Conservation (phyloP, 2,797 vertebrate genomes). For the Acipenser oxyrinchus region DNA sequence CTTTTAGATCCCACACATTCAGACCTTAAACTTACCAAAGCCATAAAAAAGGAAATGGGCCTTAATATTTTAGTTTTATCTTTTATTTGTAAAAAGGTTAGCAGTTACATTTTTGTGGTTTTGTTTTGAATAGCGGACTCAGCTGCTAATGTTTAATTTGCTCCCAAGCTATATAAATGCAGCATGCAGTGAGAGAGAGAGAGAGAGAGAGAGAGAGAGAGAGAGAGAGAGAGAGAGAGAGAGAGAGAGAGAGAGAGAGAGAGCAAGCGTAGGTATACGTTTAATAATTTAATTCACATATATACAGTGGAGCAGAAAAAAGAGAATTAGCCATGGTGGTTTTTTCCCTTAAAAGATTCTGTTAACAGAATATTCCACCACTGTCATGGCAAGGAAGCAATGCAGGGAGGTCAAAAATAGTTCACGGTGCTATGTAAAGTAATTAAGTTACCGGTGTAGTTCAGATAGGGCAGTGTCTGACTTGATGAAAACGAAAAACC, state of each 20-base stretch:
- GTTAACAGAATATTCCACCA: constrained; percentile 52
- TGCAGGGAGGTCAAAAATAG: constrained; percentile 49
- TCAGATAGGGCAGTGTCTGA: background rate
- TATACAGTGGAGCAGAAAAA: no score
- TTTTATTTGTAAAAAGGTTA: constrained; percentile 4
- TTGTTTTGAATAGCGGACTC: background rate
- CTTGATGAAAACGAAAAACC: background rate
- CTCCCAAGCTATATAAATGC: background rate
- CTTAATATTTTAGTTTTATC: constrained; percentile 5
- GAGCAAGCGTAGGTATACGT: constrained; percentile 32
- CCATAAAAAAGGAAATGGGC: background rate
- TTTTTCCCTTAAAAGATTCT: constrained; percentile 43
- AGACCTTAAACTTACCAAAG: no score
- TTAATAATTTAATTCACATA: constrained; percentile 45
- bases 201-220: constrained; percentile 11
- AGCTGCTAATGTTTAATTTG: constrained; percentile 9
- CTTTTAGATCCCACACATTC: no score
- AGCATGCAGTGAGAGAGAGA: constrained; percentile 12
- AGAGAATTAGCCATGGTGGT: constrained; percentile 10
- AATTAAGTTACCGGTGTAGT: background rate
- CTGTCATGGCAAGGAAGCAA: constrained; percentile 39
- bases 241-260: constrained; percentile 9
- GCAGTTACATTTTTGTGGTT: no score
- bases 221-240: constrained; percentile 9
- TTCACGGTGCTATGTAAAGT: constrained; percentile 33